Conservation (phyloP, 2,888 invertebrate genomes). For the Eristalinus sepulchralis region DNA sequence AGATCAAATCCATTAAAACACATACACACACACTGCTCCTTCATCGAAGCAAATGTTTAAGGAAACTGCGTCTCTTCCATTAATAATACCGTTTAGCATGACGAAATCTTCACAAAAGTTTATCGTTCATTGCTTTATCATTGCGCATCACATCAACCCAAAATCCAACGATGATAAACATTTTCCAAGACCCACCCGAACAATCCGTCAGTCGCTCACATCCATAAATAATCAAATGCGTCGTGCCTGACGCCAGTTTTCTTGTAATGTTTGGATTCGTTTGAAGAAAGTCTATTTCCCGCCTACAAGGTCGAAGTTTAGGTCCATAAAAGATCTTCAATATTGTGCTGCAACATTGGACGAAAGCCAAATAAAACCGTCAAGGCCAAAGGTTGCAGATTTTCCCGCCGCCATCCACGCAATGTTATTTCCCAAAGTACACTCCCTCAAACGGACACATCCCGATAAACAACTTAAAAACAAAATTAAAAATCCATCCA, state of each 20-base stretch:
- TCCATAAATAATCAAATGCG: not conserved
- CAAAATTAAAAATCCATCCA: not conserved
- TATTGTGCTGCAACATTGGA: not conserved
- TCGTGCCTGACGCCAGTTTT: not conserved
- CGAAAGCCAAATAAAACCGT: not conserved
- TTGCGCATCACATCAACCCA: not conserved
- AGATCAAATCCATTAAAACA: too few species aligned
- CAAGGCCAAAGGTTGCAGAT: not conserved
- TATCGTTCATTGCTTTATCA: not conserved
- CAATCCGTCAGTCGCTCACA: not conserved
- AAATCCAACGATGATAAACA: not conserved
- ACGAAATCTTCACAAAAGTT: not conserved
- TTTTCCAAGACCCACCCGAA: not conserved
- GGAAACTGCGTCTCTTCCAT: too few species aligned
- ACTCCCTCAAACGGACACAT: not conserved
- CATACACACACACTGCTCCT: too few species aligned
- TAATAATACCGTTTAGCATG: too few species aligned
- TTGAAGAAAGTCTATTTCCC: not conserved
- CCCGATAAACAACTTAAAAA: not conserved
- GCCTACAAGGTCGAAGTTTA: not conserved
- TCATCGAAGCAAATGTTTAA: too few species aligned
- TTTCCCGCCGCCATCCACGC: not conserved
- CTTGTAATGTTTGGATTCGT: not conserved
- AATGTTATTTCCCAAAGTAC: not conserved
- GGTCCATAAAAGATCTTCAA: not conserved